phyloP scores from a whole-genome alignment of 2,888 invertebrate genomes.

The Limnephilus lunatus region DNA sequence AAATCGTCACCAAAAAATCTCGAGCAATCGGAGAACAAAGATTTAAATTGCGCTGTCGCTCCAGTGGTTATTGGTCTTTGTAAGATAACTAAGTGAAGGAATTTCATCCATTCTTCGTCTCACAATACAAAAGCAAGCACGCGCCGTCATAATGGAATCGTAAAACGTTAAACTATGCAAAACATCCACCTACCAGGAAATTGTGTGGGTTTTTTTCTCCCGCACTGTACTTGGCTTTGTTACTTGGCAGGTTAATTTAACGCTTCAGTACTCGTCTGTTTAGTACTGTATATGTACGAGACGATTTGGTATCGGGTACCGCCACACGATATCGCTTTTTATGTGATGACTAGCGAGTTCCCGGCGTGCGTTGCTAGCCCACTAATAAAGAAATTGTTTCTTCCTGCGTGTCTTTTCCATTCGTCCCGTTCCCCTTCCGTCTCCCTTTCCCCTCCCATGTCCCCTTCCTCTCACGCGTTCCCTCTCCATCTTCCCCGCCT shows the following conservation, averaged over 20 bases:
- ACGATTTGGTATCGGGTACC: neutral
- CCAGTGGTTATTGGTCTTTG: too few species aligned
- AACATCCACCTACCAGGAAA: neutral
- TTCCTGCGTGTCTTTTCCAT: too few species aligned
- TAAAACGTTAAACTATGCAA: neutral
- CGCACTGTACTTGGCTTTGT: neutral
- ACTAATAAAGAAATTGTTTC: too few species aligned
- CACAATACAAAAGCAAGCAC: neutral
- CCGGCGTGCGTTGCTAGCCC: too few species aligned
- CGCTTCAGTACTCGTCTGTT: neutral
- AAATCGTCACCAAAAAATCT: too few species aligned
- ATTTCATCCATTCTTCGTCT: neutral
- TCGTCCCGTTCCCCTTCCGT: too few species aligned
- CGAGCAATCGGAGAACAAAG: too few species aligned
- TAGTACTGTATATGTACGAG: neutral
- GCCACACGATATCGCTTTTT: neutral
- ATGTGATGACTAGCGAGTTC: too few species aligned
- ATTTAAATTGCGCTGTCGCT: too few species aligned
- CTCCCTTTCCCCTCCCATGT: too few species aligned
- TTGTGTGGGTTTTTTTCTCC: neutral
- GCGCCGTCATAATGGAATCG: neutral
- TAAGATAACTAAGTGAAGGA: neutral
- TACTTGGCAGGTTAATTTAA: neutral
- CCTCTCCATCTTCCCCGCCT: too few species aligned
- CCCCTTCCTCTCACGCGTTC: too few species aligned